A percentile compares a stretch with the other conserved stretches of the same genome.
Evolutionary conservation across 30 jellyfish, hydroid and myxozoan genomes (phyloP).

Genomic region (Turritopsis dohrnii): DNA sequence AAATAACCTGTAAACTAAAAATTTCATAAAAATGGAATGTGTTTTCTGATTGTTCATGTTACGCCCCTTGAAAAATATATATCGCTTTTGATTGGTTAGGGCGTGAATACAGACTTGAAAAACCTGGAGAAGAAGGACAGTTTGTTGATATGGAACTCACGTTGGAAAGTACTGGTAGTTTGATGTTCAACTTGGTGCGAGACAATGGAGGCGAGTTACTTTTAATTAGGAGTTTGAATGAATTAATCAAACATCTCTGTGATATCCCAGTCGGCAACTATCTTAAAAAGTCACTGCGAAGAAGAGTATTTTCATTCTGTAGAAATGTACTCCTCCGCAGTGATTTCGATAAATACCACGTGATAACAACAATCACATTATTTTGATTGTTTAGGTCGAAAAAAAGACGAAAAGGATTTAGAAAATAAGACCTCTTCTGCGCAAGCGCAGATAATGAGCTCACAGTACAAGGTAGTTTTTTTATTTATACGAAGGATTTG

Average conservation of each 20-base stretch:
- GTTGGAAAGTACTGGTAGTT: slow-evolving; percentile 78
- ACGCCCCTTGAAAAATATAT: no score
- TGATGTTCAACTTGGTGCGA: slow-evolving; percentile 47
- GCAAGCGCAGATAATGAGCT: slow-evolving; percentile 83
- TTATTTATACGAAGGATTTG: background rate
- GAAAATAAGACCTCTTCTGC: slow-evolving; percentile 56
- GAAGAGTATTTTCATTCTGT: no score
- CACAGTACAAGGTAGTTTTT: slow-evolving; percentile 64
- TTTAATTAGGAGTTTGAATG: background rate
- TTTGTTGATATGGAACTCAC: slow-evolving; percentile 88
- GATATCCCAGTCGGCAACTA: no score
- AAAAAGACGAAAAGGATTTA: slow-evolving; percentile 38
- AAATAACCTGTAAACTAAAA: no score
- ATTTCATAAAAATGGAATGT: no score
- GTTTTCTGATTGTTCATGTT: no score
- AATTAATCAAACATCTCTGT: background rate
- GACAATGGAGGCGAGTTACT: slow-evolving; percentile 34
- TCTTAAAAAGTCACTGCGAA: no score
- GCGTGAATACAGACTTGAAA: slow-evolving; percentile 68
- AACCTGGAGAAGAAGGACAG: slow-evolving; percentile 63
- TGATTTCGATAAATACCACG: no score
- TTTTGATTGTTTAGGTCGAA: slow-evolving; percentile 19
- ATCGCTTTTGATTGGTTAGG: slow-evolving; percentile 53
- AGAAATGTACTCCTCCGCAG: no score
- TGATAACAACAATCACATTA: no score